A percentile compares a stretch with the other conserved stretches of the same genome.
These are phyloP conservation scores for Drosophila rellima DNA, from an alignment of 2,888 invertebrate species.

Conservation along the genomic window DNA sequence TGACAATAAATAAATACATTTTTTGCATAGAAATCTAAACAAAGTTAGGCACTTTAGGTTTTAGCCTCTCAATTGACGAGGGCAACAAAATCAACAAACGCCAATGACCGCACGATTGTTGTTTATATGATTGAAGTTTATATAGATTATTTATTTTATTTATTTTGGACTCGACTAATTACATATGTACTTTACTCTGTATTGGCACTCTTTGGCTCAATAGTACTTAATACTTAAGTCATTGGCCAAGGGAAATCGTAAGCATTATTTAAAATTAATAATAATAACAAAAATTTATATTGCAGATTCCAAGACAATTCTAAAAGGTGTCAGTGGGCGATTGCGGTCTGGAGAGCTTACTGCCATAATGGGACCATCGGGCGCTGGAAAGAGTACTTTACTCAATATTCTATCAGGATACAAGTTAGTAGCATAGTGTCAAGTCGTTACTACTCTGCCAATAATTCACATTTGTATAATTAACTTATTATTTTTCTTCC, in stretches of 20 bases:
- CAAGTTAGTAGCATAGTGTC: slow-evolving; percentile 89
- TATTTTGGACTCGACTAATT: slow-evolving; percentile 27
- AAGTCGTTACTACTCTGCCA: not conserved
- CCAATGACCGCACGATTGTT: slow-evolving; percentile 43
- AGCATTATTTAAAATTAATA: slow-evolving; percentile 1
- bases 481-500: not conserved
- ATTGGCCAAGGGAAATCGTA: slow-evolving; percentile 5
- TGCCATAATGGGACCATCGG: slow-evolving; percentile 99
- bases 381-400: slow-evolving; percentile 96
- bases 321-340: slow-evolving; percentile 95
- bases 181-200: not conserved
- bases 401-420: slow-evolving; percentile 98
- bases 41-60: slow-evolving; percentile 12
- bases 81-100: slow-evolving; percentile 42
- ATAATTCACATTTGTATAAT: not conserved
- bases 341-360: slow-evolving; percentile 96
- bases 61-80: slow-evolving; percentile 26
- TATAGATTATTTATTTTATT: slow-evolving; percentile 34
- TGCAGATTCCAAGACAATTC: slow-evolving; percentile 93
- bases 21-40: slow-evolving; percentile 2
- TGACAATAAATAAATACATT: not conserved
- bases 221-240: not conserved
- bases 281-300: slow-evolving; percentile 51
- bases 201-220: not conserved
- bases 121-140: slow-evolving; percentile 16